Percentiles rank a stretch among this genome's conserved stretches.
Evolutionary conservation across 2,888 invertebrate genomes (phyloP).

Genomic region (Escarpia spicata): DNA sequence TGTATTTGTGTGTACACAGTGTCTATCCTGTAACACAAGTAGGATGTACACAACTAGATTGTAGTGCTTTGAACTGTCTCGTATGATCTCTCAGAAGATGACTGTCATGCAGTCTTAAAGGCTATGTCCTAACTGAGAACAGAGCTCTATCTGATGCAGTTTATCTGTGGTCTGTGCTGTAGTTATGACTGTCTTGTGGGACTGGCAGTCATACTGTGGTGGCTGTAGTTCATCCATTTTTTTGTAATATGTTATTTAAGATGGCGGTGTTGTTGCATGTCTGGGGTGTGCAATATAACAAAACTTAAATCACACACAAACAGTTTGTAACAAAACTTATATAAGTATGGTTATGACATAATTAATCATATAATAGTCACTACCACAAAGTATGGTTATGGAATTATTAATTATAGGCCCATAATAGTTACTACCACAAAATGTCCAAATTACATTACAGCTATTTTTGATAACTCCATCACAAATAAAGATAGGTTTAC

Average conservation of each 20-base stretch:
- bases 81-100: background rate
- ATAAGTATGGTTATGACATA: background rate
- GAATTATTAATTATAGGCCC: too few species aligned
- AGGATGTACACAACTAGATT: background rate
- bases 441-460: background rate
- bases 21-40: background rate
- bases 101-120: background rate
- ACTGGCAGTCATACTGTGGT: background rate
- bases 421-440: background rate
- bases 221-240: background rate
- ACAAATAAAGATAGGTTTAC: background rate
- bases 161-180: background rate
- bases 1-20: background rate
- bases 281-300: background rate
- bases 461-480: background rate
- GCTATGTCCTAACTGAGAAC: background rate
- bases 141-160: background rate
- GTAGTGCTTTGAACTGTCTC: background rate
- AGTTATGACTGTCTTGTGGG: background rate
- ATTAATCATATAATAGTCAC: background rate
- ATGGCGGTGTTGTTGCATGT: background rate
- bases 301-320: background rate
- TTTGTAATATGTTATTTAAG: background rate
- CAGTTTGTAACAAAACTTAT: background rate
- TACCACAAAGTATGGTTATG: background rate